These are phyloP conservation scores for Hirtodrosophila cameraria DNA, from an alignment of 2,888 invertebrate species.

Conservation along the genomic window DNA sequence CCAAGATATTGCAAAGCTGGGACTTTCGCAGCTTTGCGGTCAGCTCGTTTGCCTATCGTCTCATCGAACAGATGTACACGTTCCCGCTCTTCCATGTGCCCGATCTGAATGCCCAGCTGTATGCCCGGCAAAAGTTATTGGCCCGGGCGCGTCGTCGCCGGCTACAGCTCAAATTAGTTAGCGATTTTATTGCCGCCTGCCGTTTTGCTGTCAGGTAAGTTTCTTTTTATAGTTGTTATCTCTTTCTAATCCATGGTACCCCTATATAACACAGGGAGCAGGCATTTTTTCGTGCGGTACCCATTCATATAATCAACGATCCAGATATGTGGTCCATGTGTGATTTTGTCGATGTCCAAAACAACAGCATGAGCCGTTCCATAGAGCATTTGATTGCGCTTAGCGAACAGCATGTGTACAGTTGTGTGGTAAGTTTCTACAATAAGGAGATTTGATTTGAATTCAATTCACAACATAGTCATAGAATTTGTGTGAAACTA, in stretches of 20 bases:
- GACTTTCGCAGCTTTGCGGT: conserved; percentile 89
- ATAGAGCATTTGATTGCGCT: conserved; percentile 86
- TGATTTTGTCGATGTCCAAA: conserved; percentile 88
- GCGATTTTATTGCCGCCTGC: conserved; percentile 89
- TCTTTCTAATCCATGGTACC: background rate
- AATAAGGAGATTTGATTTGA: no score
- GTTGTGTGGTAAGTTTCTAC: conserved; percentile 86
- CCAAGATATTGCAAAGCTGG: conserved; percentile 86
- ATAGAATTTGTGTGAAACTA: no score
- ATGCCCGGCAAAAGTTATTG: conserved; percentile 87
- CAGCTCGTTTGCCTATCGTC: conserved; percentile 90
- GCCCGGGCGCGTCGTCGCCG: conserved; percentile 87
- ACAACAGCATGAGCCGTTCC: conserved; percentile 86
- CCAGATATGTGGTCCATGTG: conserved; percentile 90
- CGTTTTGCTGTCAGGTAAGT: conserved; percentile 87
- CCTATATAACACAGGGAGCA: conserved; percentile 85
- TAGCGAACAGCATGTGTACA: conserved; percentile 86
- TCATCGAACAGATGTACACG: conserved; percentile 90
- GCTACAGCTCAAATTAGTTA: conserved; percentile 88
- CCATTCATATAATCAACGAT: conserved; percentile 87
- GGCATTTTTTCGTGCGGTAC: conserved; percentile 86
- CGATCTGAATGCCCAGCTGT: conserved; percentile 89
- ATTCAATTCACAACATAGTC: background rate
- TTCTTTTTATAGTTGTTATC: no score
- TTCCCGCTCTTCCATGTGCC: conserved; percentile 92